Base-by-base conservation (phyloP, 1,140 invertebrate genomes). In the Lamellibrachia luymesi region DNA sequence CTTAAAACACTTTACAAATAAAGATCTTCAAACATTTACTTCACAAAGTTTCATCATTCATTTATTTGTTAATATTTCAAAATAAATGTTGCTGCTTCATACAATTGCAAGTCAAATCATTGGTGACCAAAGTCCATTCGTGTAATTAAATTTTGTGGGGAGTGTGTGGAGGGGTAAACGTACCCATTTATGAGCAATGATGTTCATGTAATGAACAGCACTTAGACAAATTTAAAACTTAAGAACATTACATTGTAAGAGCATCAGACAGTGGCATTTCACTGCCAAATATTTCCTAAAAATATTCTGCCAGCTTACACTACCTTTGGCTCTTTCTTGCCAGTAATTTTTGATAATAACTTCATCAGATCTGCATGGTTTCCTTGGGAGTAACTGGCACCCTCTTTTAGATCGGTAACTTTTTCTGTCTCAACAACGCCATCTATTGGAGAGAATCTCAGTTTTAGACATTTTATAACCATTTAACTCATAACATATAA, bases 281-380 rank as follows among this genome's bases (percentile, higher is more conserved):
- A 80, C 17, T 8, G 64, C 64, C 52, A 56, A 7, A 56, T 13
- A 13, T 56, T 56, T 56, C 52, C 52, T 56, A 80, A 80, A 38
- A 80, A 80, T 80, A 80, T 80, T 80, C 13, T 22, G 17, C 1
- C 13, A 17, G 13, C 5, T 80, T 22, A 80, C 64, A n/a, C 50
- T 64, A 96, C 97, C 94, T 97, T 97, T 4, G 97, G 97, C 92
- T 97, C 94, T 1, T 96, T 93, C 80, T 97, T 96, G 0, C 96
- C 95, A 52, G 95, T 96, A 93, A 97, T 94, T 94, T 95, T 95
- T 80, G 95, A 93, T 91, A 98, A 95, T 92, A 97, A 97, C 51
- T 97, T 94, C 51, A 96, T 95, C 22, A 98, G 94, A 93, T 97
- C 97, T 52, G 96, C 96, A 97, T 97, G 97, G 95, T 98, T 98